These are phyloP conservation scores for Syrphus vitripennis DNA, from an alignment of 2,888 invertebrate species.

Conservation along the genomic window DNA sequence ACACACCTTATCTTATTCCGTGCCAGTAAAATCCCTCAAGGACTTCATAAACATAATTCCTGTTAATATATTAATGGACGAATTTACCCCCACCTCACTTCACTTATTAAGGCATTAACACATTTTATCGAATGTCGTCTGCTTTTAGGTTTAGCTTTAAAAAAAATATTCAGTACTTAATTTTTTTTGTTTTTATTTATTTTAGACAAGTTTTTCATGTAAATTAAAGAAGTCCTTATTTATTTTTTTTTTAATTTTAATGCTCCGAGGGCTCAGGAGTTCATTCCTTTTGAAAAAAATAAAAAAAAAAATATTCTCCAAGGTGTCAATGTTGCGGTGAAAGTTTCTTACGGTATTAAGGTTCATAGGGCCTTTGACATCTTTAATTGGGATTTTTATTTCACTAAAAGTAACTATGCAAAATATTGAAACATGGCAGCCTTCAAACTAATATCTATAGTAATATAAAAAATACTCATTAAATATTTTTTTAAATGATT, in stretches of 20 bases:
- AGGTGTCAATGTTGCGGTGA: too few relatives aligned
- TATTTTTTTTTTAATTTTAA: not conserved
- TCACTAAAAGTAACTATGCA: too few relatives aligned
- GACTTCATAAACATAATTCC: constrained; percentile 6
- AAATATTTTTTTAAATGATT: too few relatives aligned
- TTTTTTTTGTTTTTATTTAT: not conserved
- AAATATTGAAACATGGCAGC: too few relatives aligned
- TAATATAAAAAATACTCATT: too few relatives aligned
- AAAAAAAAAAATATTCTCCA: too few relatives aligned
- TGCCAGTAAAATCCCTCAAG: not conserved
- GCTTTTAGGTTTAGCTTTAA: not conserved
- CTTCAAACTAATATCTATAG: too few relatives aligned
- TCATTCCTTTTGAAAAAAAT: too few relatives aligned
- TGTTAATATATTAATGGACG: not conserved
- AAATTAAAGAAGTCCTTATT: not conserved
- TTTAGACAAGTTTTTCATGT: not conserved
- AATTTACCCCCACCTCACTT: not conserved
- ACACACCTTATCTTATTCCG: not conserved
- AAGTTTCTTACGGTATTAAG: too few relatives aligned
- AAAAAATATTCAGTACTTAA: not conserved
- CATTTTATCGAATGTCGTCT: not conserved
- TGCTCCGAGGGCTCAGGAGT: too few relatives aligned
- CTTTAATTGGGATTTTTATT: too few relatives aligned
- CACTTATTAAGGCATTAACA: not conserved
- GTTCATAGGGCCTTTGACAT: too few relatives aligned